phyloP scores from a whole-genome alignment of 1,140 invertebrate species.

The Apocrypta bakeri region DNA sequence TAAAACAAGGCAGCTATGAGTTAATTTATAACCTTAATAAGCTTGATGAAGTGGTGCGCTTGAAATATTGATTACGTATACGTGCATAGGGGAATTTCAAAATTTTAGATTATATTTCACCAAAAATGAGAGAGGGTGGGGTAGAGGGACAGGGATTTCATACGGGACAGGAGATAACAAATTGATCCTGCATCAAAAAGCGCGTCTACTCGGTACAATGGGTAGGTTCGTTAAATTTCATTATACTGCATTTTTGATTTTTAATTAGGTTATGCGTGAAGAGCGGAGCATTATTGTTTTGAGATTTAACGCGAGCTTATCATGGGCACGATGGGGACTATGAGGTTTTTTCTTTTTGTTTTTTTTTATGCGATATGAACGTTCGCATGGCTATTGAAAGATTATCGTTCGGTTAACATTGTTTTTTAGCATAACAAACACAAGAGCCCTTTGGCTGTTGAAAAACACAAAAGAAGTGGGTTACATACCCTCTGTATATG shows the following conservation, averaged over 20 bases:
- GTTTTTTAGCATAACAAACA: too few species aligned
- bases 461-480: too few species aligned
- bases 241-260: conserved; percentile 5
- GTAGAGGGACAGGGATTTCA: too few species aligned
- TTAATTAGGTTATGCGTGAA: not conserved
- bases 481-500: too few species aligned
- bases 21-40: not conserved
- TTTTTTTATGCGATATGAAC: too few species aligned
- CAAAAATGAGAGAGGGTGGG: too few species aligned
- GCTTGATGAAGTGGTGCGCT: not conserved
- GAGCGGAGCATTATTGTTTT: not conserved
- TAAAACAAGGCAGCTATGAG: not conserved
- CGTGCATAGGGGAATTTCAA: not conserved
- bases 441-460: too few species aligned
- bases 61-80: conserved; percentile 7
- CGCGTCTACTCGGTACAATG: not conserved
- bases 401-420: too few species aligned
- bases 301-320: not conserved
- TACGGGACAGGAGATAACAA: too few species aligned
- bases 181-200: not conserved
- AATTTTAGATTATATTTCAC: conserved; percentile 33
- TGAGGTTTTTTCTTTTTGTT: not conserved
- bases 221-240: conserved; percentile 18
- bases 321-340: not conserved
- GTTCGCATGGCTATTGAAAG: too few species aligned